Conservation (phyloP, 2,888 invertebrate species). For the Mythimna vitellina region DNA sequence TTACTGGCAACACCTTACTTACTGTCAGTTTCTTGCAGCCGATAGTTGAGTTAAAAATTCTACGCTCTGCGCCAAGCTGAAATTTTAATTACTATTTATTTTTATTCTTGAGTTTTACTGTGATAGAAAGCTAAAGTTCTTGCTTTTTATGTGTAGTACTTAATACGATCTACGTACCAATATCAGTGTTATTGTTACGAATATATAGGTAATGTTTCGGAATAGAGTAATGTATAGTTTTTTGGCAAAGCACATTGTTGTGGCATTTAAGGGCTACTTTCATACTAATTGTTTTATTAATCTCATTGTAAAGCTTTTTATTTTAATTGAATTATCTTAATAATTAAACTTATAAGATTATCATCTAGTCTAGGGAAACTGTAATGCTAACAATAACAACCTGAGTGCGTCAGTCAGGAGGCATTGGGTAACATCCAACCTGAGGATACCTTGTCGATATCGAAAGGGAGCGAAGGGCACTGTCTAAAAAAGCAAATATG, state of each 20-base stretch:
- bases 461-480: no score
- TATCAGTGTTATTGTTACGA: slow-evolving; percentile 13
- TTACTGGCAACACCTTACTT: slow-evolving; percentile 10
- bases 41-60: background rate
- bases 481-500: no score
- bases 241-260: background rate
- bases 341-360: slow-evolving; percentile 13
- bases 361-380: slow-evolving; percentile 31
- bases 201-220: slow-evolving; percentile 4
- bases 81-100: slow-evolving; percentile 29
- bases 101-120: slow-evolving; percentile 34
- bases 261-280: slow-evolving; percentile 3
- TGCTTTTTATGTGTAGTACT: slow-evolving; percentile 34
- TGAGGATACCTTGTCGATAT: no score
- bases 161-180: slow-evolving; percentile 27
- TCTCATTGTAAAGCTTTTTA: background rate
- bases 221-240: slow-evolving; percentile 9
- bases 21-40: background rate
- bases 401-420: no score
- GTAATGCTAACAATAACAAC: no score
- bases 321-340: background rate
- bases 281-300: background rate
- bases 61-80: slow-evolving; percentile 1
- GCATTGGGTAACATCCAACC: no score
- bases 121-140: slow-evolving; percentile 49